Conservation (phyloP, 2,113 vertebrate genomes). For the Calonectris borealis region DNA sequence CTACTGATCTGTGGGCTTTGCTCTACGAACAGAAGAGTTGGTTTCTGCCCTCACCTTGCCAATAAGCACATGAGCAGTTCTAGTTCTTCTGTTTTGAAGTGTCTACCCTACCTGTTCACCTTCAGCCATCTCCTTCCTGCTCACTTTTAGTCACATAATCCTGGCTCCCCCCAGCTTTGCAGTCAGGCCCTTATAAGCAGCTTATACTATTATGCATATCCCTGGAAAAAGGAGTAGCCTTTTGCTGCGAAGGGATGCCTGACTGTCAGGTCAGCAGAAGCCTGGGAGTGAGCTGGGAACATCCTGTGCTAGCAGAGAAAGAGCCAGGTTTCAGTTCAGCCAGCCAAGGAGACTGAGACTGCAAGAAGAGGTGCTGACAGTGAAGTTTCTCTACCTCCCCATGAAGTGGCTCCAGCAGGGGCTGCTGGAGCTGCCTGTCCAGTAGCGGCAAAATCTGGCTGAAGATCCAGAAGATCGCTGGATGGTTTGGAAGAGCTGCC, state of each 20-base stretch:
- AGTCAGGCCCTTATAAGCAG: slow-evolving; percentile 12
- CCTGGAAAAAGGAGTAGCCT: slow-evolving; percentile 23
- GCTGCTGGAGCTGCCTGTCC: slow-evolving; percentile 76
- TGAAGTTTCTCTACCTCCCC: slow-evolving; percentile 88
- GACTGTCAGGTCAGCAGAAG: slow-evolving; percentile 16
- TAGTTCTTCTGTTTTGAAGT: background rate
- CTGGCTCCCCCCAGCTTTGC: slow-evolving; percentile 5
- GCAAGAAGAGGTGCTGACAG: background rate
- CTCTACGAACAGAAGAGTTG: background rate
- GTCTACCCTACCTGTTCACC: slow-evolving; percentile 1
- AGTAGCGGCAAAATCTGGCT: slow-evolving; percentile 83
- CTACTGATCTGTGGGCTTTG: background rate
- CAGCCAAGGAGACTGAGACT: background rate
- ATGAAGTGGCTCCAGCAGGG: slow-evolving; percentile 79
- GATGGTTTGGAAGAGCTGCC: slow-evolving; percentile 78
- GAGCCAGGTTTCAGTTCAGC: background rate
- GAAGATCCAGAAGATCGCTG: slow-evolving; percentile 94
- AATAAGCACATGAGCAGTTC: background rate
- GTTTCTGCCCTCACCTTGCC: background rate
- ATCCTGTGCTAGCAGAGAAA: background rate
- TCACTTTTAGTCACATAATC: slow-evolving; percentile 39
- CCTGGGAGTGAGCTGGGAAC: background rate
- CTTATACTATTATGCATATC: slow-evolving; percentile 34
- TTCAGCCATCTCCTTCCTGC: background rate
- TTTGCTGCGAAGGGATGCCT: background rate